Percentiles rank a stretch among this genome's conserved stretches.
phyloP scores from a whole-genome alignment of 1,140 invertebrate species.

The Aphidius ervi region DNA sequence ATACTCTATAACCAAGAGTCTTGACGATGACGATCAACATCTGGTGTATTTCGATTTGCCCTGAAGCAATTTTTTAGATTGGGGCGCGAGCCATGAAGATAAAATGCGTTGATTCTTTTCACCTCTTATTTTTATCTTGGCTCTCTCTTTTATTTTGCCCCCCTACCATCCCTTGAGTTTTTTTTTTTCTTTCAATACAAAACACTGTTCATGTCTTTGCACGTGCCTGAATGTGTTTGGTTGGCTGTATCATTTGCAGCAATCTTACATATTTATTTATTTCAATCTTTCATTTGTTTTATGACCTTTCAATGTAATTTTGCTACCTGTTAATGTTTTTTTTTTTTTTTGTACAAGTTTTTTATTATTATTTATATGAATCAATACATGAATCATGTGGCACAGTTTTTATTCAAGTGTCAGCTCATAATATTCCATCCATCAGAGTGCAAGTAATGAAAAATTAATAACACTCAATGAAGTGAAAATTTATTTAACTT shows the following conservation, averaged over 20 bases:
- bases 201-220: too few species aligned
- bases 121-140: conserved; percentile 12
- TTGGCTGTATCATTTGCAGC: background rate
- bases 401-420: too few species aligned
- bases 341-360: background rate
- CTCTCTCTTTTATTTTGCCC: conserved; percentile 8
- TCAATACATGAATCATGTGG: too few species aligned
- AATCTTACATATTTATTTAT: background rate
- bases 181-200: too few species aligned
- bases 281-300: too few species aligned
- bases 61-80: conserved; percentile 19
- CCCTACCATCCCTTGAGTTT: too few species aligned
- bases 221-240: too few species aligned
- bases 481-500: too few species aligned
- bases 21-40: conserved; percentile 21
- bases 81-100: conserved; percentile 23
- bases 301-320: background rate
- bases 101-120: conserved; percentile 21
- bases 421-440: too few species aligned
- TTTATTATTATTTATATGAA: too few species aligned
- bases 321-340: conserved; percentile 1
- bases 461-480: too few species aligned
- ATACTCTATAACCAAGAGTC: background rate
- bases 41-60: conserved; percentile 20
- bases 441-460: too few species aligned